Conservation (phyloP, 2,888 invertebrate species). For the Lacanobia wlatinum region DNA sequence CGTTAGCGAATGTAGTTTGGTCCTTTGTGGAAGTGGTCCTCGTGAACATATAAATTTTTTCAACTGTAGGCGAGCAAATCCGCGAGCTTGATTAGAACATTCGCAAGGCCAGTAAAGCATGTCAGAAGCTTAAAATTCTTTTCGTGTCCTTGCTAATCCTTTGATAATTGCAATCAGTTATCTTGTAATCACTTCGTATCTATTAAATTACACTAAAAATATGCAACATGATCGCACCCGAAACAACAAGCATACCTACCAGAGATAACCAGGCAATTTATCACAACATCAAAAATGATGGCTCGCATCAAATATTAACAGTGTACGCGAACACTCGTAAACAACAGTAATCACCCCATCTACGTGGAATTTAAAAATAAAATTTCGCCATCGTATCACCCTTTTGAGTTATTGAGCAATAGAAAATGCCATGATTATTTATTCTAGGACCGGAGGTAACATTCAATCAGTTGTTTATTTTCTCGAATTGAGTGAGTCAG, state of each 20-base stretch:
- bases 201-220: constrained; percentile 14
- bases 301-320: constrained; percentile 61
- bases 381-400: constrained; percentile 57
- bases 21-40: constrained; percentile 18
- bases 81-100: neutral
- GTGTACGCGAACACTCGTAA: constrained; percentile 66
- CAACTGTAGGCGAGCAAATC: neutral
- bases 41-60: neutral
- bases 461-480: constrained; percentile 60
- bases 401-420: constrained; percentile 65
- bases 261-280: constrained; percentile 61
- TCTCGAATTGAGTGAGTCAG: constrained; percentile 57
- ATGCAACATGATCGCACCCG: constrained; percentile 31
- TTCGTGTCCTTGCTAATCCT: neutral
- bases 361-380: constrained; percentile 71
- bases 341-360: constrained; percentile 63
- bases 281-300: constrained; percentile 64
- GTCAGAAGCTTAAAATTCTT: neutral
- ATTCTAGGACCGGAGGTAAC: constrained; percentile 51
- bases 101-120: neutral
- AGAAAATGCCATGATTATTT: constrained; percentile 57
- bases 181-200: constrained; percentile 2
- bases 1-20: constrained; percentile 34
- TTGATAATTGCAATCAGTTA: constrained; percentile 13
- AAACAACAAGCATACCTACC: constrained; percentile 20